Base-by-base conservation (phyloP, 2,113 vertebrate species). In the Manacus vitellinus region DNA sequence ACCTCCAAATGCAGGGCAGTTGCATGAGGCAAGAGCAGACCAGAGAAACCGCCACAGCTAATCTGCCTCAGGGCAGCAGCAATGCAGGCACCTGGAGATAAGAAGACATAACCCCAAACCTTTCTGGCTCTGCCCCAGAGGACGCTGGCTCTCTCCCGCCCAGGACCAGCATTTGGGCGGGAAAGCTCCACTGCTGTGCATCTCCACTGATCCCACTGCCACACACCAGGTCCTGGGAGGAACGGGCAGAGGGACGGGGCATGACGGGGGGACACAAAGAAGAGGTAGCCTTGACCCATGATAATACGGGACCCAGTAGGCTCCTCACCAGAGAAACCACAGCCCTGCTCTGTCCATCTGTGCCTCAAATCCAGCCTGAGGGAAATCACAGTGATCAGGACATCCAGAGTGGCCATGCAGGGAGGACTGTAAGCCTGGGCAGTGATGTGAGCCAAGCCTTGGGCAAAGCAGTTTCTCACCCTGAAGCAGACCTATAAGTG, bases 31-130 rank as follows among this genome's bases (percentile, higher is more conserved):
- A 94, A 87, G 6, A 74, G 54, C 79, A 75, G 75, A 41, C 4
- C 91, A 80, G 83, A 77, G 94, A 83, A 96, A 91, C 92, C 2
- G 23, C 76, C 91, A 92, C n/a, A 67, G 81, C 78, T 95, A 94
- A 95, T 97, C 95, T 96, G 81, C 78, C 58, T 63, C 56, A 55
- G 79, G 77, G 46, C 89, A 93, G 89, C 70, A 89, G 83, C 83
- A 63, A 12, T 1, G 1, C 51, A 70, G 88, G 94, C 21, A 1
- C 86, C 59, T 47, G 35, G 4, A 95, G 92, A 96, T 94, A 95
- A 94, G 46, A 30, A 66, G 33, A 79, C 93, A 83, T 25, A 93
- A 66, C 82, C 25, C 61, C 24, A 70, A 85, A 55, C 8, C 23
- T 80, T 85, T 33, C 79, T 74, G 37, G 12, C 31, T 83, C 35